phyloP scores from a whole-genome alignment of 2,888 invertebrate species.

The Fissipunctia ypsillon region DNA sequence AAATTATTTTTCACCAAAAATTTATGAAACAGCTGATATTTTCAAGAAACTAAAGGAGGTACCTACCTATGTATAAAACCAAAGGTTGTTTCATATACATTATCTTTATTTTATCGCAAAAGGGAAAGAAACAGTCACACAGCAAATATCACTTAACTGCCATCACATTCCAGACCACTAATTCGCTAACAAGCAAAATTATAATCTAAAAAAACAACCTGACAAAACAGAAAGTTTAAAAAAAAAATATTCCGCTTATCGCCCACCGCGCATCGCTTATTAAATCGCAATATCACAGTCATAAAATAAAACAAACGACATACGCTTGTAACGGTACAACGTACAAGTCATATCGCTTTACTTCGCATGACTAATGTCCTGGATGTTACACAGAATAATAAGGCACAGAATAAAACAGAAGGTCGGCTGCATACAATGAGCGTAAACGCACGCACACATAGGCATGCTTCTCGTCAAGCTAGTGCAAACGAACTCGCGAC shows the following conservation, averaged over 20 bases:
- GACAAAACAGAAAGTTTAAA: slow-evolving; percentile 16
- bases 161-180: neutral
- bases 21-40: neutral
- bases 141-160: neutral
- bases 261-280: slow-evolving; percentile 56
- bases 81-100: neutral
- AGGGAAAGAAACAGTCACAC: neutral
- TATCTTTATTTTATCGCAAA: neutral
- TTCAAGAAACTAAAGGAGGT: neutral
- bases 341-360: slow-evolving; percentile 61
- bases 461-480: neutral
- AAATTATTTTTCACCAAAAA: too few relatives aligned
- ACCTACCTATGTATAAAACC: too few relatives aligned
- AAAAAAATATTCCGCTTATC: slow-evolving; percentile 50
- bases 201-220: slow-evolving; percentile 9
- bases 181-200: slow-evolving; percentile 29
- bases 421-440: neutral
- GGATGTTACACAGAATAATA: slow-evolving; percentile 45
- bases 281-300: slow-evolving; percentile 62
- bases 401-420: slow-evolving; percentile 15
- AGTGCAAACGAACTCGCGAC: neutral
- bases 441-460: neutral
- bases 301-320: slow-evolving; percentile 63
- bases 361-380: slow-evolving; percentile 59
- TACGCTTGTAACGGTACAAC: slow-evolving; percentile 68